These are phyloP conservation scores for human (Homo sapiens) DNA, from an alignment of 2,113 vertebrate species.

Conservation along the genomic window GRCh38 chr11:133953001-133953500, in stretches of 20 bases:
- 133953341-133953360: background rate
- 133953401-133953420: too few relatives aligned
- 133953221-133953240: slow-evolving; percentile 51
- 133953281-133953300: background rate
- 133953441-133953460: background rate
- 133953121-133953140: background rate
- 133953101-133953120: background rate
- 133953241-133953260: background rate
- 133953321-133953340: background rate
- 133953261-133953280: background rate
- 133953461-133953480: background rate
- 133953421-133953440: background rate
- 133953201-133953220: slow-evolving; percentile 31
- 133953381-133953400: background rate
- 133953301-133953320: slow-evolving; percentile 1
- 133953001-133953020: background rate
- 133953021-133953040: background rate
- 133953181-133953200: slow-evolving; percentile 40
- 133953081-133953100: background rate
- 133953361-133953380: background rate
- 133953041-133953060: background rate
- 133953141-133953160: background rate
- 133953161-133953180: background rate
- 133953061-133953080: background rate
- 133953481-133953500: background rate